phyloP scores from a whole-genome alignment of 2,888 invertebrate genomes.

The Dendrolimus pini region DNA sequence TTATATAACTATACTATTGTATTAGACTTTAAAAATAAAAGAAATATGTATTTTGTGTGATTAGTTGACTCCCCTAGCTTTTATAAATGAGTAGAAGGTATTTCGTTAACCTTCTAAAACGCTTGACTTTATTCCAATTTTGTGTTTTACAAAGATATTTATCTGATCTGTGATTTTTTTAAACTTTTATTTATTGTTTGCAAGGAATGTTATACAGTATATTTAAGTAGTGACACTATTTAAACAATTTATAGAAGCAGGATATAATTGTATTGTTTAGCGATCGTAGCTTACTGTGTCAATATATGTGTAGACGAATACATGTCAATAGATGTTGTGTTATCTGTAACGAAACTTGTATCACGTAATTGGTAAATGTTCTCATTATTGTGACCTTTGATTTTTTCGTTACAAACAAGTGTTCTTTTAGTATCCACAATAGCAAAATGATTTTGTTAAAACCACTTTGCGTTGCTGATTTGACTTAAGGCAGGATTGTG shows the following conservation, averaged over 20 bases:
- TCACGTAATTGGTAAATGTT: not conserved
- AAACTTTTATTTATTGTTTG: conserved; percentile 30
- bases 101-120: conserved; percentile 29
- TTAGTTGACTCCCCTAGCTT: conserved; percentile 13
- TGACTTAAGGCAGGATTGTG: no score
- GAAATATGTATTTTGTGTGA: not conserved
- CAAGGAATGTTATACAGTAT: conserved; percentile 26
- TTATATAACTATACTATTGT: not conserved
- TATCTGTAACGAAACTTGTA: not conserved
- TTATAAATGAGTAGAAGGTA: conserved; percentile 20
- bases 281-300: not conserved
- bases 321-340: not conserved
- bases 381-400: no score
- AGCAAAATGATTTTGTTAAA: no score
- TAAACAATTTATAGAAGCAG: not conserved
- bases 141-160: conserved; percentile 25
- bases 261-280: not conserved
- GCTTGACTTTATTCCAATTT: conserved; percentile 39
- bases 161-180: conserved; percentile 53
- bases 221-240: not conserved
- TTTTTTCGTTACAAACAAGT: no score
- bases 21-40: not conserved
- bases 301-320: not conserved
- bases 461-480: no score
- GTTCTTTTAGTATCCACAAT: no score